phyloP scores from a whole-genome alignment of 2,113 vertebrate species.

The Paralichthys olivaceus region DNA sequence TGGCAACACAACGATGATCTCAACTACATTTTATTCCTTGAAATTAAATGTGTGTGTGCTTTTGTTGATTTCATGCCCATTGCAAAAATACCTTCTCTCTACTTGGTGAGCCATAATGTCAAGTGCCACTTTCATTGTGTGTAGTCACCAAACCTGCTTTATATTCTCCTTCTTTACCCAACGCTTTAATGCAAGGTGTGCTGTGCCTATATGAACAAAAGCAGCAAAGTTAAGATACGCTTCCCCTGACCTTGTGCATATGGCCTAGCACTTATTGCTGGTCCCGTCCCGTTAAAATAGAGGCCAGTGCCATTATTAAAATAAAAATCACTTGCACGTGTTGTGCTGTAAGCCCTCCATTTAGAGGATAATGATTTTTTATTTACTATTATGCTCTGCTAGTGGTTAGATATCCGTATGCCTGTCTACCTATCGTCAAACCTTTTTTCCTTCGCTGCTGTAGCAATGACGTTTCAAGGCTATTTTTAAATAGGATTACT shows the following conservation, averaged over 20 bases:
- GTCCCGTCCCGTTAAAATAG: constrained; percentile 26
- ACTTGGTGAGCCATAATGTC: constrained; percentile 16
- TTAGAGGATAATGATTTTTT: constrained; percentile 48
- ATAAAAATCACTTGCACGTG: constrained; percentile 33
- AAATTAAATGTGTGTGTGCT: background rate
- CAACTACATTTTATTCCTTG: background rate
- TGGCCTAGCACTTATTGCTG: background rate
- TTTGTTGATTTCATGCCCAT: constrained; percentile 2
- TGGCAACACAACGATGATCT: background rate
- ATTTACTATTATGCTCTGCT: constrained; percentile 20
- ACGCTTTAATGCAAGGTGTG: background rate
- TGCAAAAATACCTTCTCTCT: constrained; percentile 13
- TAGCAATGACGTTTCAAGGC: constrained; percentile 73
- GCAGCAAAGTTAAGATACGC: background rate
- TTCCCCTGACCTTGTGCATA: constrained; percentile 14
- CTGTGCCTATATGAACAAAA: constrained; percentile 8
- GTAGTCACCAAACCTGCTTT: constrained; percentile 29
- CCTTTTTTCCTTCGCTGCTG: constrained; percentile 30
- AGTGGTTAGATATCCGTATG: constrained; percentile 28
- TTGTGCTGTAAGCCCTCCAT: constrained; percentile 24
- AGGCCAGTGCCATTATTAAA: constrained; percentile 23
- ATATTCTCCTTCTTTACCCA: constrained; percentile 1
- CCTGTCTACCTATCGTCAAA: constrained; percentile 18
- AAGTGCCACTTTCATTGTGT: constrained; percentile 1
- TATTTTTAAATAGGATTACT: constrained; percentile 79